Base-by-base conservation (phyloP, 2,888 invertebrate species). In the Noctua fimbriata region DNA sequence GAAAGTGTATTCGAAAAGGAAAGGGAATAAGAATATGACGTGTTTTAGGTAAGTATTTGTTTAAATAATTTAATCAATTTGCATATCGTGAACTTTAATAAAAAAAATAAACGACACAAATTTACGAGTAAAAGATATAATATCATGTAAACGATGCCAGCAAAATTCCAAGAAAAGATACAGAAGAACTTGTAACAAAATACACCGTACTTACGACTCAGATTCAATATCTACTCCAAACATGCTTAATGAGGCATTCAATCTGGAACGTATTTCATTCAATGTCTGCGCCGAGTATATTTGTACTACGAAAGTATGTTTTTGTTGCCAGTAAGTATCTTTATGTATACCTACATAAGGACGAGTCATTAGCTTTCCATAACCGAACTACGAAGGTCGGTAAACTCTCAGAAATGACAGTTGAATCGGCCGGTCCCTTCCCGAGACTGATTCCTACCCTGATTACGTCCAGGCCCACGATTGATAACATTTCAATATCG, bases 281-380 rank as follows among this genome's bases (percentile, higher is more conserved):
- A 67, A 69, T 79, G 47, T 60, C 58, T 82, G 49, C 36, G 60
- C 69, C 58, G 63, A 77, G 70, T 66, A 67, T 85, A 81, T 84
- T 81, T 74, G 36, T 82, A 69, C 60, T 44, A n/a, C 16, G 32
- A n/a, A 63, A 49, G 52, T 75, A 75, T 69, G 4, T 66, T 63
- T 49, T 72, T 67, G 69, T 69, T 73, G 49, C 16, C 66, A 81
- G 69, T 73, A 85, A 55, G 65, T 85, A 79, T 76, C 24, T 58
- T 66, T 76, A 63, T 28, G 36, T 77, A 81, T 36, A 24, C 5
- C 70, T 67, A 44, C 1, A n/a, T 63, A 72, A 69, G 69, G 76
- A 73, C 69, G 81, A 83, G 87, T 90, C 90, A 89, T 92, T 90
- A 91, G 84, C 87, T 86, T 78, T 80, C 86, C 85, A 81, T 88